Base-by-base conservation (phyloP, 2,888 invertebrate genomes). In the Brachypterus glaber region DNA sequence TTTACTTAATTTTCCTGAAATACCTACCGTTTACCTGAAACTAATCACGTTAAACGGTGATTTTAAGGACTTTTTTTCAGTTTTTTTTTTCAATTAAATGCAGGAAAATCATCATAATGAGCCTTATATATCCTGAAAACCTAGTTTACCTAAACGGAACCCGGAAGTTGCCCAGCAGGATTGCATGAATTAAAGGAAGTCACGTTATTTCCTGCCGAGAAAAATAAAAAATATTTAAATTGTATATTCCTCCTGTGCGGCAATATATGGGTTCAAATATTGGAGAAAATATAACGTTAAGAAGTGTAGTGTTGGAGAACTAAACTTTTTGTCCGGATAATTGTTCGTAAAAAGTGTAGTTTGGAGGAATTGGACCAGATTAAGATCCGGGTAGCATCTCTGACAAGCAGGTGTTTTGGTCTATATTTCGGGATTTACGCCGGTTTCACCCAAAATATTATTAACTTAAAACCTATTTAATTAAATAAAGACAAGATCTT, bases 161-260 rank as follows among this genome's bases (percentile, higher is more conserved):
- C 60, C 55, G 61, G 62, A 62, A 60, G 58, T 60, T 36, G 39
- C n/a, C 17, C 46, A 59, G 35, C 59, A 61, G 61, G 60, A 52
- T 30, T 37, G 30, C 56, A 61, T 46, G 30, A 52, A 32, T 4
- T 8, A 9, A 2, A 27, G 43, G n/a, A n/a, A n/a, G n/a, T n/a
- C n/a, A n/a, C n/a, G n/a, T n/a, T n/a, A n/a, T n/a, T n/a, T n/a
- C n/a, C n/a, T n/a, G n/a, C n/a, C n/a, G n/a, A n/a, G n/a, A n/a
- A n/a, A n/a, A n/a, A n/a, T n/a, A n/a, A n/a, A n/a, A n/a, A n/a
- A n/a, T n/a, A n/a, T n/a, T n/a, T n/a, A n/a, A n/a, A n/a, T n/a
- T n/a, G n/a, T 21, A 7, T 21, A 21, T 7, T 21, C 21, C 7
- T 21, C 21, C 21, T 21, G 21, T 21, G 21, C 21, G 21, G 21